These are phyloP conservation scores for Neuroscelio doddi DNA, from an alignment of 2,888 invertebrate species.

Conservation along the genomic window DNA sequence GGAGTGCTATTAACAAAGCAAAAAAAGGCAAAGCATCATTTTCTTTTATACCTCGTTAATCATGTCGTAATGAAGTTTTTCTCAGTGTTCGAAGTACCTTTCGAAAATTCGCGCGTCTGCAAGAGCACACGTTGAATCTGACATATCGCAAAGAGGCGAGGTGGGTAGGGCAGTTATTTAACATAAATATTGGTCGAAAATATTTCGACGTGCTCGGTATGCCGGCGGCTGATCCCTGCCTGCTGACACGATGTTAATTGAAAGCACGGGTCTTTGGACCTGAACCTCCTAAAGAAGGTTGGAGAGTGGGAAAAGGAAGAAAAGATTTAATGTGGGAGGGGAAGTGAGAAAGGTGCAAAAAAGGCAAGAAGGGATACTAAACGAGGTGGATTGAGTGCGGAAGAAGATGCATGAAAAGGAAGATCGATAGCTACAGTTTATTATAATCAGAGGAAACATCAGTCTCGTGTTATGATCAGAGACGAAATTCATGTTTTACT, in stretches of 20 bases:
- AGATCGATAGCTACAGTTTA: slow-evolving; percentile 23
- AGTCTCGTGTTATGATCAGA: neutral
- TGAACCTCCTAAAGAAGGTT: slow-evolving; percentile 24
- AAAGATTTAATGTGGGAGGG: slow-evolving; percentile 11
- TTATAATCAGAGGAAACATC: slow-evolving; percentile 8
- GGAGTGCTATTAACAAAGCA: slow-evolving; percentile 22
- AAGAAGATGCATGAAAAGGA: slow-evolving; percentile 19
- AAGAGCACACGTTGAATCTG: slow-evolving; percentile 6
- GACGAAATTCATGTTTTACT: no score
- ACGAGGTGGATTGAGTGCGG: slow-evolving; percentile 32
- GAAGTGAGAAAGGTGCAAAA: slow-evolving; percentile 16
- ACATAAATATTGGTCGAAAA: slow-evolving; percentile 66
- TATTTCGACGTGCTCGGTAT: slow-evolving; percentile 59
- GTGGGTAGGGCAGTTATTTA: slow-evolving; percentile 48
- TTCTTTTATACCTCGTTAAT: slow-evolving; percentile 22
- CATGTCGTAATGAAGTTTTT: slow-evolving; percentile 36
- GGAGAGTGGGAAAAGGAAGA: slow-evolving; percentile 14
- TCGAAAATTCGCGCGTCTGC: slow-evolving; percentile 22
- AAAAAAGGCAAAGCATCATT: slow-evolving; percentile 13
- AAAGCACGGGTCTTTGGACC: slow-evolving; percentile 54
- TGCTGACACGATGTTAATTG: slow-evolving; percentile 66
- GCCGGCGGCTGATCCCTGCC: slow-evolving; percentile 58
- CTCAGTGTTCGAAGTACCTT: slow-evolving; percentile 10
- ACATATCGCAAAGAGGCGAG: slow-evolving; percentile 15
- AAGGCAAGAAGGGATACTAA: slow-evolving; percentile 21